Conservation (phyloP, 2,113 vertebrate genomes). For the Pteruthius melanotis region DNA sequence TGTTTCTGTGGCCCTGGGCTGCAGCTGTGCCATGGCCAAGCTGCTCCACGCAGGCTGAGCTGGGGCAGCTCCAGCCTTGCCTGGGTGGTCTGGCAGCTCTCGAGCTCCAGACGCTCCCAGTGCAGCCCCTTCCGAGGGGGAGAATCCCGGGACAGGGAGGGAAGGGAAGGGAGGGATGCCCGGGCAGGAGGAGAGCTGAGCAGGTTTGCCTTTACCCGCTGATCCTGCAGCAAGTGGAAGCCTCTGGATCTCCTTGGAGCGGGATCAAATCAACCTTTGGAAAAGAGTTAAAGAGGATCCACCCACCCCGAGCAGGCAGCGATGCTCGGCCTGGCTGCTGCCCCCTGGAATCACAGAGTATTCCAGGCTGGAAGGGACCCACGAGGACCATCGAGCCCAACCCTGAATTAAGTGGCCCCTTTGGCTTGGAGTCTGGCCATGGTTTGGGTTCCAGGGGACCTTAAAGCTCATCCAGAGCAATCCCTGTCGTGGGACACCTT, state of each 20-base stretch:
- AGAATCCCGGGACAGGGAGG: not conserved
- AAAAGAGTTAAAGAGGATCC: not conserved
- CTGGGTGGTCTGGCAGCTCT: not conserved
- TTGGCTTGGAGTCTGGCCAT: not conserved
- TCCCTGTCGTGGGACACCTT: not conserved
- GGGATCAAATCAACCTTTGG: not conserved
- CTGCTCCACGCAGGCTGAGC: not conserved
- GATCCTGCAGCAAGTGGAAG: not conserved
- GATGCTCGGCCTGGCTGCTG: not conserved
- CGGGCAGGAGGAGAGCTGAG: not conserved
- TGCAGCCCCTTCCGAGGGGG: not conserved
- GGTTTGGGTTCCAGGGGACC: not conserved
- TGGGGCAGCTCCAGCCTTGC: not conserved
- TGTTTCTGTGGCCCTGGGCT: not conserved
- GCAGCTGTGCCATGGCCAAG: not conserved
- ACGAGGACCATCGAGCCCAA: accelerated
- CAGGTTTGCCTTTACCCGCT: not conserved
- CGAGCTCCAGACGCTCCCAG: not conserved
- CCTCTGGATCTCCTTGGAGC: not conserved
- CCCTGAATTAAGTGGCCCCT: not conserved
- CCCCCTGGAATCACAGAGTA: not conserved
- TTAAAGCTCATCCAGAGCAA: not conserved
- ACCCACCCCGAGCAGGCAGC: not conserved
- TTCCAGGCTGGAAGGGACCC: not conserved
- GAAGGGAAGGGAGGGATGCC: not conserved